Conservation (phyloP, 2,113 vertebrate genomes). For the Aegithalos caudatus region DNA sequence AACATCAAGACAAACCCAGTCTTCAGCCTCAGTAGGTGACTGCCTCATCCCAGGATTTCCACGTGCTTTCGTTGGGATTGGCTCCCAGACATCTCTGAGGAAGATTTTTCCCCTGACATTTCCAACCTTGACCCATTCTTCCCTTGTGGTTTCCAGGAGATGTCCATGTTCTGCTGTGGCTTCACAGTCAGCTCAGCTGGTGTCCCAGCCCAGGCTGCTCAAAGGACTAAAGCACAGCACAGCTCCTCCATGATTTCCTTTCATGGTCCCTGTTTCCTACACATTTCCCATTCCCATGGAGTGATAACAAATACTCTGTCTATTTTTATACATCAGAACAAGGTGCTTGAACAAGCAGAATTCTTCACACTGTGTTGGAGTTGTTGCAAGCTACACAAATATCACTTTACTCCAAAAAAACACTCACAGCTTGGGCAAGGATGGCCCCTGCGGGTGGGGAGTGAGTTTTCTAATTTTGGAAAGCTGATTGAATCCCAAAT, state of each 20-base stretch:
- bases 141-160: not conserved
- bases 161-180: not conserved
- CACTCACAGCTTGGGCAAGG: not conserved
- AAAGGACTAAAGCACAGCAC: not conserved
- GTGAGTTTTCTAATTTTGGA: not conserved
- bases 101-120: not conserved
- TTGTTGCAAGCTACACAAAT: not conserved
- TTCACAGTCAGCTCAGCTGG: not conserved
- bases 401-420: not conserved
- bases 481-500: not conserved
- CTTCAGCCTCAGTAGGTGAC: not conserved
- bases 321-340: not conserved
- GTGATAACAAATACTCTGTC: accelerated
- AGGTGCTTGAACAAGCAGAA: not conserved
- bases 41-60: not conserved
- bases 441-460: not conserved
- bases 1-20: not conserved
- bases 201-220: not conserved
- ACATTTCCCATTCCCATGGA: not conserved
- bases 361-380: accelerated
- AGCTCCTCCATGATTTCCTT: not conserved
- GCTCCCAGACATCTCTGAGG: not conserved
- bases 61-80: not conserved
- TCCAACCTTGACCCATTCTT: not conserved
- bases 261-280: not conserved